These are phyloP conservation scores for Ondatra zibethicus DNA, from an alignment of 2,113 vertebrate genomes.

Conservation along the genomic window DNA sequence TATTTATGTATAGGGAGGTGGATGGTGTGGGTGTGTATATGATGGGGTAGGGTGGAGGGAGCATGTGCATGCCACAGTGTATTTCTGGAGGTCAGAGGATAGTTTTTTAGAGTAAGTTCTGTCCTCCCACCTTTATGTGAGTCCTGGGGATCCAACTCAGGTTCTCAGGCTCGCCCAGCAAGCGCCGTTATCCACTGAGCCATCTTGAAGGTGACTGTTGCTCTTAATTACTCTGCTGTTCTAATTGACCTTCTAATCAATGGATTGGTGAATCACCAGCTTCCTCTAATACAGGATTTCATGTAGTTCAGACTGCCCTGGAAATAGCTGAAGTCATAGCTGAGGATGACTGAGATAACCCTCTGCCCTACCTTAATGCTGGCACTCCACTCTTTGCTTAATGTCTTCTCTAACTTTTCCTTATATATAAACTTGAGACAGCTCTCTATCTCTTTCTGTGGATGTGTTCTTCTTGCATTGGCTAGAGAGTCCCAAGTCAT, in stretches of 20 bases:
- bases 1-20: not conserved
- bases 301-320: not conserved
- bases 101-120: not conserved
- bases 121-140: not conserved
- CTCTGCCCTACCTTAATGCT: not conserved
- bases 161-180: not conserved
- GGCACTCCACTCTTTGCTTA: too few species aligned
- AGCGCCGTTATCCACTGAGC: not conserved
- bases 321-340: not conserved
- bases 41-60: not conserved
- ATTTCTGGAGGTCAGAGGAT: not conserved
- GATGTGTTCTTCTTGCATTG: not conserved
- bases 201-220: not conserved
- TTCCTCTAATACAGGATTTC: not conserved
- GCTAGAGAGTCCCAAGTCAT: not conserved
- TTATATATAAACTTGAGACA: conserved; percentile 20
- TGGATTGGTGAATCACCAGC: not conserved
- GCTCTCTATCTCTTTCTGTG: conserved; percentile 5
- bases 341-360: not conserved
- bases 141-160: not conserved
- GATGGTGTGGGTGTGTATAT: not conserved
- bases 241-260: not conserved
- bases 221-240: not conserved
- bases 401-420: conserved; percentile 37
- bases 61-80: not conserved